Percentiles rank a stretch among this genome's conserved stretches.
Evolutionary conservation across 2,113 vertebrate genomes (phyloP).

Genomic region (Aythya baeri): DNA sequence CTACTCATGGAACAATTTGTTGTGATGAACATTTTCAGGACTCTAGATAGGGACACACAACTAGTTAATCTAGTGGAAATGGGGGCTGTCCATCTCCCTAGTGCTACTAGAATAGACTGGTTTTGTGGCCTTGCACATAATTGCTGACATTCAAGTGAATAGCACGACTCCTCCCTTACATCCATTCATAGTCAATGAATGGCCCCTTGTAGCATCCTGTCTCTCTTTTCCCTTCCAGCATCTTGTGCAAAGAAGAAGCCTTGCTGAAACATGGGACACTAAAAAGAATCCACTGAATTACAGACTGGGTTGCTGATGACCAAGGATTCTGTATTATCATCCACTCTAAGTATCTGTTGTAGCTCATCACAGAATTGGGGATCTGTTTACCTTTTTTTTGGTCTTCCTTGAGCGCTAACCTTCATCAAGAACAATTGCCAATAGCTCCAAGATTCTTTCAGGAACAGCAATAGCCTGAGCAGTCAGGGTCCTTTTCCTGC

Average conservation of each 20-base stretch:
- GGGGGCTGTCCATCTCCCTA: background rate
- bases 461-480: background rate
- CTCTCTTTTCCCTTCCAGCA: background rate
- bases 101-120: background rate
- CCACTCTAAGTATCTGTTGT: background rate
- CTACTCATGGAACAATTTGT: background rate
- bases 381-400: background rate
- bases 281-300: background rate
- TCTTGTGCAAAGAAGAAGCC: background rate
- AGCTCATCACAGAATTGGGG: background rate
- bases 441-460: background rate
- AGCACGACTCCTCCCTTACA: background rate
- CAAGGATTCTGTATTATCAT: background rate
- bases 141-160: background rate
- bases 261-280: background rate
- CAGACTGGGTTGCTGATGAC: background rate
- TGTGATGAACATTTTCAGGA: background rate
- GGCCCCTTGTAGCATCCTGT: background rate
- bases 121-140: background rate
- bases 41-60: background rate
- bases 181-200: background rate
- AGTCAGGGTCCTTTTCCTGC: background rate
- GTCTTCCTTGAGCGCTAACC: background rate
- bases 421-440: background rate
- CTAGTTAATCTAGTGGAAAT: background rate